Evolutionary conservation across 1,140 invertebrate species (phyloP), one percentile per base, ranked within the genome.

Genomic region (Anoplolepis gracilipes): DNA sequence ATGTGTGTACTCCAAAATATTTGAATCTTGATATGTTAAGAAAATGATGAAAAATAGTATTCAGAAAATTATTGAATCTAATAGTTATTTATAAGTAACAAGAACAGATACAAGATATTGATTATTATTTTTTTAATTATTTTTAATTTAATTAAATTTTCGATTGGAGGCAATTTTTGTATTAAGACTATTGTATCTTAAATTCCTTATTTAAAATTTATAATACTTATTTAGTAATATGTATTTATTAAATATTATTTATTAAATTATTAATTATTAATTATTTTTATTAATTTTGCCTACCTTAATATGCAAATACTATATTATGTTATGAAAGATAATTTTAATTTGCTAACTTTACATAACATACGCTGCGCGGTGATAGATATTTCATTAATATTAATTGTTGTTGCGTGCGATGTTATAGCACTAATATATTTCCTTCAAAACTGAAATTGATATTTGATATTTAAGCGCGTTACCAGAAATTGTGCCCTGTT

Each of bases 271-370:
- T 49, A 49, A 49, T 49, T 49, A 49, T 19, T 19, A 49, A 49
- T 49, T 46, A 46, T 46, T 19, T 59, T 55, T 57, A 28, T 81
- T 11, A 55, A 81, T 42, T 25, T 53, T 65, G 10, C 16, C 33
- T 25, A 19, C 39, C 30, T 81, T 81, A 72, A 81, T 57, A 81
- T 57, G 22, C 39, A 73, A 82, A 59, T 59, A n/a, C 1, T 39
- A 55, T 59, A 59, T 73, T 30, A 73, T 82, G 8, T 59, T 4
- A 57, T 10, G 61, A 11, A 82, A 73, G 36, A 25, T 42, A 73
- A 82, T 61, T 82, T n/a, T 59, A 73, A 82, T 46, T 82, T 16
- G 46, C 16, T 72, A 46, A 81, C 30, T 70, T 57, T 73, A 33
- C 13, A 73, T 59, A 81, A 72, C 19, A 81, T n/a, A 8, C n/a